These are phyloP conservation scores for Ennomos erosarius DNA, from an alignment of 2,888 invertebrate species.

Conservation along the genomic window DNA sequence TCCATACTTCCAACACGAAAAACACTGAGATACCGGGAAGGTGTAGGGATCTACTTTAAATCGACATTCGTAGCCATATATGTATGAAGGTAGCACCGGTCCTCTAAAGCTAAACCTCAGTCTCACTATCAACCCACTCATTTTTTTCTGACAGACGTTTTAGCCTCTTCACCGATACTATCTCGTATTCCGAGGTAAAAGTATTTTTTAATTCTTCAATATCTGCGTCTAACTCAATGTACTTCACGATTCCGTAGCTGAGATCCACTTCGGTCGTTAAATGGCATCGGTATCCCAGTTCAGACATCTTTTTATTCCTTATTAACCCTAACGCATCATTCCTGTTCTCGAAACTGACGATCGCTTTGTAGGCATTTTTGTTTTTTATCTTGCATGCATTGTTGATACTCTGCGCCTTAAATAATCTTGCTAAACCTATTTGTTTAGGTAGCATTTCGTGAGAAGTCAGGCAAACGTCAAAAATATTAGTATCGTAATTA, in stretches of 20 bases:
- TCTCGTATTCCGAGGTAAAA: not conserved
- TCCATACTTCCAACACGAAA: constrained; percentile 3
- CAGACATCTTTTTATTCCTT: too few relatives aligned
- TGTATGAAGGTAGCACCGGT: constrained; percentile 1
- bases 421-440: constrained; percentile 8
- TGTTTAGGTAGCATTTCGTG: constrained; percentile 6
- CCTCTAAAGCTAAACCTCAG: constrained; percentile 11
- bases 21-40: constrained; percentile 2
- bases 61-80: constrained; percentile 4
- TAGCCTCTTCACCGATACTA: constrained; percentile 9
- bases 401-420: constrained; percentile 3
- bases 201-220: constrained; percentile 2
- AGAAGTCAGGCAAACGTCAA: not conserved
- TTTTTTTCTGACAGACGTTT: constrained; percentile 3
- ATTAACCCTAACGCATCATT: not conserved
- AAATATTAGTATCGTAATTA: not conserved
- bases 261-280: not conserved
- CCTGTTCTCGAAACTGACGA: constrained; percentile 4
- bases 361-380: not conserved
- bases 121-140: constrained; percentile 11
- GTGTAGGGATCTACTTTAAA: constrained; percentile 1
- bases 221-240: not conserved
- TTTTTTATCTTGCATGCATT: constrained; percentile 2
- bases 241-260: constrained; percentile 8
- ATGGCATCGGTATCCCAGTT: too few relatives aligned